Conservation (phyloP, 2,113 vertebrate species). For the Labeo catla region DNA sequence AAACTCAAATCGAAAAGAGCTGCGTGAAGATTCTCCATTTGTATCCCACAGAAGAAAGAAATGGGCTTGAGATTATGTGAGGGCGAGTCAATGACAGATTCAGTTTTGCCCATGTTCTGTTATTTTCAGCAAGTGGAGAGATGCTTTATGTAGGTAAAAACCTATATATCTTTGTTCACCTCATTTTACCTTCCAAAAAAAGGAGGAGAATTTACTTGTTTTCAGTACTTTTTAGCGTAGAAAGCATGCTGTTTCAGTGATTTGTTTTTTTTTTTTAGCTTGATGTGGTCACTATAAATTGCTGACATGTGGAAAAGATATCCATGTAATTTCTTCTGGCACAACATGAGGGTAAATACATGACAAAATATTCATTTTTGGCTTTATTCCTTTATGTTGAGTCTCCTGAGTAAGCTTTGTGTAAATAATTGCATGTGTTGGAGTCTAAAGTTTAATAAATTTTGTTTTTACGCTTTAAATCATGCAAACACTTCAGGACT, state of each 20-base stretch:
- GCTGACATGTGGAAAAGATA: neutral
- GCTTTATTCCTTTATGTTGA: neutral
- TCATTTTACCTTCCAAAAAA: too few relatives aligned
- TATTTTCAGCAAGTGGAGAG: neutral
- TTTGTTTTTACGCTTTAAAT: neutral
- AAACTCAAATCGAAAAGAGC: neutral
- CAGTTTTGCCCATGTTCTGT: neutral
- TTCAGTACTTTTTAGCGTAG: too few relatives aligned
- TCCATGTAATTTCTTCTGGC: neutral
- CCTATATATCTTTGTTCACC: too few relatives aligned
- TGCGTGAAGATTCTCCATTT: neutral
- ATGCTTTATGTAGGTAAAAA: neutral
- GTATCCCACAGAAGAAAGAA: neutral
- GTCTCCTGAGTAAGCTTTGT: neutral
- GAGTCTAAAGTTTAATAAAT: neutral
- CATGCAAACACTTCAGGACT: neutral
- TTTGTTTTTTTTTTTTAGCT: neutral
- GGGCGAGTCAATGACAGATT: neutral
- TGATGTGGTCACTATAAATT: neutral
- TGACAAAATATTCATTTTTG: neutral
- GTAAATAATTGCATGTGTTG: neutral
- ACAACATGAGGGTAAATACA: neutral
- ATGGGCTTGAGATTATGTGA: neutral
- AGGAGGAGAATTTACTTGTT: too few relatives aligned
- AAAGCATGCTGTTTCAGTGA: too few relatives aligned